Conservation (phyloP, 1,140 invertebrate species). For the Magallana angulata region DNA sequence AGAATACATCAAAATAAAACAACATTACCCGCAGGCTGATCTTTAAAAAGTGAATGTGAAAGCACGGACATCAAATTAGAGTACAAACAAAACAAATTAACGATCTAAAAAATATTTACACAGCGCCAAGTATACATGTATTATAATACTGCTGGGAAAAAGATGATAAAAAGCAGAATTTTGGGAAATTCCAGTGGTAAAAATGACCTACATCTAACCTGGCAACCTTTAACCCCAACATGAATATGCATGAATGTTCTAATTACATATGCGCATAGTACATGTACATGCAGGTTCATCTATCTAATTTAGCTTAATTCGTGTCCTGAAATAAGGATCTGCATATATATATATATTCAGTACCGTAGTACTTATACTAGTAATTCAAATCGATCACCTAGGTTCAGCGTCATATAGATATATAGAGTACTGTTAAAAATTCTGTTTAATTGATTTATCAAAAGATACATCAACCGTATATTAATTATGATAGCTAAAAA, state of each 20-base stretch:
- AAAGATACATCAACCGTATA: too few species aligned
- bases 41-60: slow-evolving; percentile 33
- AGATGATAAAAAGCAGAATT: not conserved
- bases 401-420: too few species aligned
- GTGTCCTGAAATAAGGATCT: too few species aligned
- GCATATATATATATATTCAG: too few species aligned
- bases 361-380: too few species aligned
- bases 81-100: slow-evolving; percentile 17
- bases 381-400: too few species aligned
- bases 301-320: too few species aligned
- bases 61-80: slow-evolving; percentile 11
- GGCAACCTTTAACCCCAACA: not conserved
- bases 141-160: not conserved
- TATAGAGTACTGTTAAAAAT: too few species aligned
- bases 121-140: not conserved
- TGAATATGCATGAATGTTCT: not conserved
- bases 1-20: slow-evolving; percentile 17
- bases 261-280: too few species aligned
- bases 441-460: too few species aligned
- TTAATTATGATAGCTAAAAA: too few species aligned
- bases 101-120: not conserved
- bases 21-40: slow-evolving; percentile 34
- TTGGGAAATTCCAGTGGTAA: not conserved
- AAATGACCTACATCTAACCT: slow-evolving; percentile 14
- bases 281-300: too few species aligned